Evolutionary conservation across 1,140 invertebrate genomes (phyloP).

Genomic region (Drosophila takahashii): DNA sequence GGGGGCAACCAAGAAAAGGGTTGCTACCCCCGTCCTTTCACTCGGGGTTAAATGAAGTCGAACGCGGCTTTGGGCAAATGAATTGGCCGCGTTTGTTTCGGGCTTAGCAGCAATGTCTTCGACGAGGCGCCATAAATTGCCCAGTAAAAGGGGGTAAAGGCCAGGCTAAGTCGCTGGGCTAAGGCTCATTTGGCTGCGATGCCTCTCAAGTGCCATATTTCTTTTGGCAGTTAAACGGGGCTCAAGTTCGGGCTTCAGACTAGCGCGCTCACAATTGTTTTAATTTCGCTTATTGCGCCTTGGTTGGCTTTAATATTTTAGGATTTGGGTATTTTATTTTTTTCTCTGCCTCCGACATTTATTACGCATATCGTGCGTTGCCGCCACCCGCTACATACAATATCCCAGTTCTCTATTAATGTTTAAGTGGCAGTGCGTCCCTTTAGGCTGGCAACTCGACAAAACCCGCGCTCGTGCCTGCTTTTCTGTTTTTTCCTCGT

Average conservation of each 20-base stretch:
- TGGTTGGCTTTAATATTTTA: slow-evolving; percentile 75
- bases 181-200: slow-evolving; percentile 71
- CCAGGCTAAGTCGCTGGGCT: slow-evolving; percentile 36
- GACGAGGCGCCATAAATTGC: slow-evolving; percentile 74
- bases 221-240: slow-evolving; percentile 58
- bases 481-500: slow-evolving; percentile 1
- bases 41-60: slow-evolving; percentile 76
- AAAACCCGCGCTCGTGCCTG: slow-evolving; percentile 39
- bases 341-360: slow-evolving; percentile 58
- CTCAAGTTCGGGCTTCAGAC: slow-evolving; percentile 26
- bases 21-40: slow-evolving; percentile 13
- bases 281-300: slow-evolving; percentile 81
- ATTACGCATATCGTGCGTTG: slow-evolving; percentile 78
- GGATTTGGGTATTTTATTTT: slow-evolving; percentile 57
- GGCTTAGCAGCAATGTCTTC: slow-evolving; percentile 71
- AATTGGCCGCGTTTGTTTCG: slow-evolving; percentile 72
- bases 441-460: slow-evolving; percentile 64
- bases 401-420: slow-evolving; percentile 74
- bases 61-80: slow-evolving; percentile 70
- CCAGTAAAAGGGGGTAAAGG: slow-evolving; percentile 1
- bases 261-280: slow-evolving; percentile 74
- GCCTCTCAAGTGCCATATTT: slow-evolving; percentile 68
- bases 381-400: slow-evolving; percentile 11
- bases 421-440: slow-evolving; percentile 81
- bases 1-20: slow-evolving; percentile 36